phyloP scores from a whole-genome alignment of 2,888 invertebrate species.

The Mythimna lalbum region DNA sequence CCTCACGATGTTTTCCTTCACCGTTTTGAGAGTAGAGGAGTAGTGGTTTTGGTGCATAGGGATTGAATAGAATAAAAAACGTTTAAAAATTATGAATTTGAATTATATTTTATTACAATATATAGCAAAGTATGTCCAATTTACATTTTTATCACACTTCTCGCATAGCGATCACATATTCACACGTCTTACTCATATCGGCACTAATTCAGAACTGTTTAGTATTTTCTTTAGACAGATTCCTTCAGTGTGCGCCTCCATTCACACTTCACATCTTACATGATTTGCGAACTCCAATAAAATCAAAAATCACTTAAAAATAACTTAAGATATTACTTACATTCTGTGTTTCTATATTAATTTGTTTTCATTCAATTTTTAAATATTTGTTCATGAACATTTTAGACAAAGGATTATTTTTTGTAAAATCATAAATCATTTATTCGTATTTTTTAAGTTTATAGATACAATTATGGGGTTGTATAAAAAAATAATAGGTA shows the following conservation, averaged over 20 bases:
- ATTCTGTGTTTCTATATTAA: conserved; percentile 34
- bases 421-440: no score
- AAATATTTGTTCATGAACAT: conserved; percentile 41
- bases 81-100: conserved; percentile 62
- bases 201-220: conserved; percentile 8
- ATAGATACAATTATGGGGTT: no score
- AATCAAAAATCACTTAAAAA: conserved; percentile 65
- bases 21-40: no score
- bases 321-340: conserved; percentile 47
- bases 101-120: conserved; percentile 72
- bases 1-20: no score
- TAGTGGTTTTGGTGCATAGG: no score
- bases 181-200: conserved; percentile 39
- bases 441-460: no score
- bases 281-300: conserved; percentile 65
- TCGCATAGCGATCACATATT: conserved; percentile 60
- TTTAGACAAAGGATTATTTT: background rate
- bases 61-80: conserved; percentile 53
- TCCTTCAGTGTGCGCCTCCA: conserved; percentile 34
- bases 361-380: conserved; percentile 19
- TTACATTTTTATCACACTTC: conserved; percentile 66
- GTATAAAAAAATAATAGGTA: no score
- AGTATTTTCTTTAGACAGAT: conserved; percentile 22
- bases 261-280: conserved; percentile 60
- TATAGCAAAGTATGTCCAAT: conserved; percentile 66